Evolutionary conservation across 2,797 vertebrate genomes (phyloP), one percentile per base, ranked within the genome.

Genomic region (Gymnoscopelus braueri): DNA sequence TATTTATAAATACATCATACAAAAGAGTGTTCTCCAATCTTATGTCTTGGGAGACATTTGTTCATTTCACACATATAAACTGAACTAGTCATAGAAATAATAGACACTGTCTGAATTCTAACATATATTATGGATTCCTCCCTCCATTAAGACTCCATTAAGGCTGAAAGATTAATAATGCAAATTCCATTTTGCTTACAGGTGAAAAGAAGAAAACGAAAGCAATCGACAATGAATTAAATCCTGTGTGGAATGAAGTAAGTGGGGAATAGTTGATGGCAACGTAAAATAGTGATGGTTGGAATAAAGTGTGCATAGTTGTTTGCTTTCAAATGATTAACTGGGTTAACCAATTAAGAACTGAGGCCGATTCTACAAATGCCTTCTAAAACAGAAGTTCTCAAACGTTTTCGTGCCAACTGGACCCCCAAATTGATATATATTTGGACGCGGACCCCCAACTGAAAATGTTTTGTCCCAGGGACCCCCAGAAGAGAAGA

Each of bases 131-230:
- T 56, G 58, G 29, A 11, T 57, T 5, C 8, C 14, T 51, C 12
- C 8, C 14, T 51, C 12, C 51, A 32, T 60, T 83, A 23, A 84
- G 76, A 83, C 57, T 29, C 26, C 26, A 29, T 29, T 29, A 2
- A 29, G 26, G 2, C 26, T 29, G 26, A 29, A 29, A 29, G 26
- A 29, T 29, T 29, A 29, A 55, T 29, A 29, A 55, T 35, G 54
- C 47, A 6, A 8, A 7, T 23, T 55, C 5, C 1, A 23, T 61
- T 77, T 11, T 75, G 23, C 61, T 93, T 94, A 24, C 83, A 99
- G 97, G 94, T 93, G 96, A 97, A 89, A 98, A 98, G 87, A 97
- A 96, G 94, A 98, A 99, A 94, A 99, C 97, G 71, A 98, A 96
- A 93, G 89, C 94, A 76, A 81, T 98, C 72, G 93, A 96, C 83